phyloP scores from a whole-genome alignment of 2,797 vertebrate genomes.

The Helostoma temminkii region DNA sequence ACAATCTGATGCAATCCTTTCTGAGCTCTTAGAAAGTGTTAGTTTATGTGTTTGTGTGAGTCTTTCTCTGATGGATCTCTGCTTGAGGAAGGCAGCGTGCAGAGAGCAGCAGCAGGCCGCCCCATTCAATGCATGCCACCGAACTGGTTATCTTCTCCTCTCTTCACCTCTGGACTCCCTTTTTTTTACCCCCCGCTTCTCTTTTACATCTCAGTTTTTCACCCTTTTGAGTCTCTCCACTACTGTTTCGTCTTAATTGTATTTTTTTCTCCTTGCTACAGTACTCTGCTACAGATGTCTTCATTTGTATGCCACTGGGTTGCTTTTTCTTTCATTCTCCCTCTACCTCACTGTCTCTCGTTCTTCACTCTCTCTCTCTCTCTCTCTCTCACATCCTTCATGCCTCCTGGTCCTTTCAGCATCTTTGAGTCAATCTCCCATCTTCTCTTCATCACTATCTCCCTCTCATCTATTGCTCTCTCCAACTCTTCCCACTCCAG shows the following conservation, averaged over 20 bases:
- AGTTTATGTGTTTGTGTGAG: slow-evolving; percentile 26
- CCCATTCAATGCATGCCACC: too few relatives aligned
- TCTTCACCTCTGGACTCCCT: neutral
- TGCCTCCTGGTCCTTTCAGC: slow-evolving; percentile 31
- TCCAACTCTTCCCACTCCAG: slow-evolving; percentile 38
- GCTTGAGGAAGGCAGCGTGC: slow-evolving; percentile 33
- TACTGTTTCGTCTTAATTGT: neutral
- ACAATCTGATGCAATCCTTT: slow-evolving; percentile 43
- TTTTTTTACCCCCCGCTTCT: slow-evolving; percentile 3
- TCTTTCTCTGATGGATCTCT: slow-evolving; percentile 36
- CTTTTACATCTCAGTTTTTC: slow-evolving; percentile 17
- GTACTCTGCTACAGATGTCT: slow-evolving; percentile 51
- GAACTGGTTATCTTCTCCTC: neutral
- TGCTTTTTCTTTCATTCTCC: slow-evolving; percentile 3
- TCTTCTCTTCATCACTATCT: slow-evolving; percentile 57
- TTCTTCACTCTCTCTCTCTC: slow-evolving; percentile 22
- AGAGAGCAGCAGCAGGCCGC: slow-evolving; percentile 35
- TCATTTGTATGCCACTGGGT: slow-evolving; percentile 65
- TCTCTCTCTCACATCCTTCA: slow-evolving; percentile 33
- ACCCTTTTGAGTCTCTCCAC: neutral
- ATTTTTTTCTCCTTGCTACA: neutral
- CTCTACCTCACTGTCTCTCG: slow-evolving; percentile 36
- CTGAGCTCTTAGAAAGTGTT: slow-evolving; percentile 5
- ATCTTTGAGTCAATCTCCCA: slow-evolving; percentile 48
- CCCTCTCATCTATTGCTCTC: slow-evolving; percentile 58